These are phyloP conservation scores for Mayetiola destructor DNA, from an alignment of 2,888 invertebrate genomes.

Conservation along the genomic window DNA sequence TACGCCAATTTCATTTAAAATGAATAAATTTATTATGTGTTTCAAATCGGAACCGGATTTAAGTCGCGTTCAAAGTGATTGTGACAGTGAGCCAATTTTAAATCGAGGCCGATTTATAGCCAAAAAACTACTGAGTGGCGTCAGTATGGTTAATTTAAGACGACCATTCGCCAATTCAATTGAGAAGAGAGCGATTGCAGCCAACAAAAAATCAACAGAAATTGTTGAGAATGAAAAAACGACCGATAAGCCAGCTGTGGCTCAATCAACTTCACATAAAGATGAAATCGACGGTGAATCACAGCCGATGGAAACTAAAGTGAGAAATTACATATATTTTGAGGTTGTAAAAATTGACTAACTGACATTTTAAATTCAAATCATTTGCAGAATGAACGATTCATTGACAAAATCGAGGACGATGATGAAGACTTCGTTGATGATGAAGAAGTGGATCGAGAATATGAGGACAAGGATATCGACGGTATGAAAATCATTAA, in stretches of 20 bases:
- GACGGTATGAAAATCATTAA: too few species aligned
- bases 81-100: constrained; percentile 6
- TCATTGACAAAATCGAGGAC: not conserved
- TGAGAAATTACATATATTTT: too few species aligned
- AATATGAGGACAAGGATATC: not conserved
- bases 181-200: not conserved
- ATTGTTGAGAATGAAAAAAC: not conserved
- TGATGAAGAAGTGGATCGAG: constrained; percentile 1
- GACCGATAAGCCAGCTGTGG: not conserved
- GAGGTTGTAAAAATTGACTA: too few species aligned
- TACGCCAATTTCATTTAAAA: constrained; percentile 12
- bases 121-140: constrained; percentile 31
- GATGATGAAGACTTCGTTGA: constrained; percentile 7
- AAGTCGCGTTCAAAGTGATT: constrained; percentile 17
- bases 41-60: constrained; percentile 34
- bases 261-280: constrained; percentile 23
- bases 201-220: not conserved
- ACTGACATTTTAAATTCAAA: too few species aligned
- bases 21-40: constrained; percentile 24
- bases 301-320: not conserved
- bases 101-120: constrained; percentile 9
- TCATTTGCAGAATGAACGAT: too few species aligned
- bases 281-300: constrained; percentile 20
- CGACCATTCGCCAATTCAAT: not conserved
- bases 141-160: constrained; percentile 31